A percentile compares a stretch with the other conserved stretches of the same genome.
Conservation (phyloP, 2,797 vertebrate species). For the Clarias laeviceps region DNA sequence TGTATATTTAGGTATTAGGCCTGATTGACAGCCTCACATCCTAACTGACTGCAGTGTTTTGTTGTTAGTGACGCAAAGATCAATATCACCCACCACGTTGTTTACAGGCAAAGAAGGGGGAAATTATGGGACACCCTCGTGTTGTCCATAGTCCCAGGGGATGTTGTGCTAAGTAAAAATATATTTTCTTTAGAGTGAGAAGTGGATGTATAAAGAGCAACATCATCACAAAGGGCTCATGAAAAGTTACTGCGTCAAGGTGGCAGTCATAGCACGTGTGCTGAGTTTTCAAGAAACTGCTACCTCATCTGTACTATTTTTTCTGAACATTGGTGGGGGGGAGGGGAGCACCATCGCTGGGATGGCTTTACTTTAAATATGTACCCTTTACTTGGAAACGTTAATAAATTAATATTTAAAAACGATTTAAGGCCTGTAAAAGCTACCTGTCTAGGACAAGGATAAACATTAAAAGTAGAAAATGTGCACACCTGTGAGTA, state of each 20-base stretch:
- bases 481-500: background rate
- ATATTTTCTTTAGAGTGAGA: background rate
- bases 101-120: constrained; percentile 13
- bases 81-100: constrained; percentile 11
- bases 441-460: background rate
- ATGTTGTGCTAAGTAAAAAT: constrained; percentile 8
- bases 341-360: background rate
- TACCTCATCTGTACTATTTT: background rate
- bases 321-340: too few relatives aligned
- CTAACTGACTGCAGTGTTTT: constrained; percentile 7
- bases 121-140: background rate
- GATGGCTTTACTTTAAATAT: background rate
- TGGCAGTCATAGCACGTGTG: constrained; percentile 21
- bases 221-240: background rate
- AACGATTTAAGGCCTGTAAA: background rate
- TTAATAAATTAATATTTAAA: background rate
- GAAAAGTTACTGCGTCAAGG: constrained; percentile 4
- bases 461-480: background rate
- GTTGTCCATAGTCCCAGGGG: background rate
- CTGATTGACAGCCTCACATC: constrained; percentile 12
- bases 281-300: background rate
- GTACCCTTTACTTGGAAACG: background rate
- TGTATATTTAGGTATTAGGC: background rate
- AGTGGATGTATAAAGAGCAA: background rate
- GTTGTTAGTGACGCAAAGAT: constrained; percentile 8